These are phyloP conservation scores for Halocynthia roretzi DNA, from an alignment of 23 tunicate species.

Conservation along the genomic window DNA sequence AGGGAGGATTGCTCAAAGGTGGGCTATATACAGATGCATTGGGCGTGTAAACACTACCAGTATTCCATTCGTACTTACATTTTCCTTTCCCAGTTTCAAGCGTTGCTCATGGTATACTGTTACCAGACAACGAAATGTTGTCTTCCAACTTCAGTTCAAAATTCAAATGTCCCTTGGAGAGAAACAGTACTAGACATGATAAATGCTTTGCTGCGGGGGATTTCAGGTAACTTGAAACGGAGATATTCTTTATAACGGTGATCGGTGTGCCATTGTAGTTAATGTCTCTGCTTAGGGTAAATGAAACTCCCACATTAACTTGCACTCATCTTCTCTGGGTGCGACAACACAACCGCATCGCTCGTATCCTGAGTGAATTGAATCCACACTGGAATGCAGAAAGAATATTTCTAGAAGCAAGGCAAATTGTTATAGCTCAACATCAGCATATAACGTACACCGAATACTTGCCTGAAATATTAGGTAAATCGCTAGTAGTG, in stretches of 20 bases:
- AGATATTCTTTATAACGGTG: background rate
- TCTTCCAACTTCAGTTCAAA: background rate
- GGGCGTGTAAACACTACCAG: too few relatives aligned
- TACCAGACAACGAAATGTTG: background rate
- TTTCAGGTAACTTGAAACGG: conserved; percentile 3
- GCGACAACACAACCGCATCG: conserved; percentile 65
- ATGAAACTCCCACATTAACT: conserved; percentile 62
- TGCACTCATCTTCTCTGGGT: conserved; percentile 59
- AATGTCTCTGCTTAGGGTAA: conserved; percentile 14
- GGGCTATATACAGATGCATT: too few relatives aligned
- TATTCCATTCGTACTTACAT: background rate
- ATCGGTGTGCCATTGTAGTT: background rate
- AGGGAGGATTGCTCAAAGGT: too few relatives aligned
- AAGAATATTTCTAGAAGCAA: conserved; percentile 46
- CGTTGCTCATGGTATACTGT: background rate
- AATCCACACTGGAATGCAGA: conserved; percentile 56
- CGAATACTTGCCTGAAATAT: conserved; percentile 46
- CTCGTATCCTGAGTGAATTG: conserved; percentile 9
- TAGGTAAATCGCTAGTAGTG: background rate
- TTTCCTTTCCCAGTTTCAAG: background rate
- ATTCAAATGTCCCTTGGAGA: background rate
- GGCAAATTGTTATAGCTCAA: conserved; percentile 45
- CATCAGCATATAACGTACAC: conserved; percentile 57
- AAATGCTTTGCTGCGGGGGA: conserved; percentile 13
- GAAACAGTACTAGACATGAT: background rate